Conservation (phyloP, 2,113 vertebrate species). For the Prietella phreatophila region DNA sequence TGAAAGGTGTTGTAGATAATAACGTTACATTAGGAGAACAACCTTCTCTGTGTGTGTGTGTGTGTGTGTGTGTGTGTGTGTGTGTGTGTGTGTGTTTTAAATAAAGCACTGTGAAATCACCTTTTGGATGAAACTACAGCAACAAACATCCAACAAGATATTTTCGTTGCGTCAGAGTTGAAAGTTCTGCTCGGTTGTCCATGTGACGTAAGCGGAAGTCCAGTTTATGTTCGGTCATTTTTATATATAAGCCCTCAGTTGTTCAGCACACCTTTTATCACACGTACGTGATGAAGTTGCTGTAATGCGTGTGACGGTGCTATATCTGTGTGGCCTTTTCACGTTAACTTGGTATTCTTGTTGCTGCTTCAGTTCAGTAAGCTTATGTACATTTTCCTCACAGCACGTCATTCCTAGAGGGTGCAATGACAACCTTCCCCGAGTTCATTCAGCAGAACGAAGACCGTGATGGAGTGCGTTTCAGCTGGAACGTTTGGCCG, state of each 20-base stretch:
- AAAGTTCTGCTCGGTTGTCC: constrained; percentile 23
- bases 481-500: constrained; percentile 99
- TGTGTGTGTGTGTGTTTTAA: no score
- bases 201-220: constrained; percentile 19
- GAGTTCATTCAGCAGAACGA: constrained; percentile 98
- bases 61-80: not conserved
- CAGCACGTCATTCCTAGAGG: constrained; percentile 58
- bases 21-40: not conserved
- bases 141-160: not conserved
- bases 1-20: not conserved
- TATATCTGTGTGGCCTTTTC: not conserved
- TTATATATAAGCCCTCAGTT: not conserved
- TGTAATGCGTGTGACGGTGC: not conserved
- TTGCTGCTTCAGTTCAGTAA: not conserved
- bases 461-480: constrained; percentile 93
- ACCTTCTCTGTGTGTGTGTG: not conserved
- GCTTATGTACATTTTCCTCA: constrained; percentile 8
- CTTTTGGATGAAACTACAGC: not conserved
- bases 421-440: constrained; percentile 90
- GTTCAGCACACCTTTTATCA: not conserved
- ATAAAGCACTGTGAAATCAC: not conserved
- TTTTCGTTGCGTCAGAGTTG: not conserved
- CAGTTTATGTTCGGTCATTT: not conserved
- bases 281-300: not conserved
- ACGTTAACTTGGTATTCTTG: not conserved